Percentiles rank a stretch among this genome's conserved stretches.
These are phyloP conservation scores for Phymastichus coffea DNA, from an alignment of 1,140 invertebrate species.

Conservation along the genomic window DNA sequence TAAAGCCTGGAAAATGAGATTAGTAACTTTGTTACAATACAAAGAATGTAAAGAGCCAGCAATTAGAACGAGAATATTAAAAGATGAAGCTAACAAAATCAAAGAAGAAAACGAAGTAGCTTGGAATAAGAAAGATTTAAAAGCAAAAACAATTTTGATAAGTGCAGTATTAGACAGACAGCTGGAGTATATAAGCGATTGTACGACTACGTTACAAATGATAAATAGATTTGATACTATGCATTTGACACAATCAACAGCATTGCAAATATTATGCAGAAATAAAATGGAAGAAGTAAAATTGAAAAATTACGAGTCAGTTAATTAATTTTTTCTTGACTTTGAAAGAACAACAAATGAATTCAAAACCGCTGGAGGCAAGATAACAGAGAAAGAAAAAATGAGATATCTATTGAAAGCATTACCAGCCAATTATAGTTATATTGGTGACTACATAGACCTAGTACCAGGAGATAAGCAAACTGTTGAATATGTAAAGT, in stretches of 20 bases:
- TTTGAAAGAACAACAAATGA: too few species aligned
- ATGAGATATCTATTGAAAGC: neutral
- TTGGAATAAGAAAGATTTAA: too few species aligned
- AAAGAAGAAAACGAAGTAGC: too few species aligned
- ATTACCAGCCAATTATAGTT: neutral
- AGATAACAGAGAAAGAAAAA: neutral
- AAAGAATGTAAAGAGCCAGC: too few species aligned
- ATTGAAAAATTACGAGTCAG: neutral
- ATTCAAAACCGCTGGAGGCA: neutral
- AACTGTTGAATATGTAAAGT: neutral
- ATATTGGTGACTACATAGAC: too few species aligned
- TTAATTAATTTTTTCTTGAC: neutral
- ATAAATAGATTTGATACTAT: neutral
- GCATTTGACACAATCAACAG: neutral
- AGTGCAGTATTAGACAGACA: neutral
- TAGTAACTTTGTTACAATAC: too few species aligned
- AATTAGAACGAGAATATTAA: too few species aligned
- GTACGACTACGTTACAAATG: neutral
- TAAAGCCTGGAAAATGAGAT: too few species aligned
- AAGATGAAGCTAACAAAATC: too few species aligned
- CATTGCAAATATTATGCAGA: slow-evolving; percentile 3
- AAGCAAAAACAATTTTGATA: too few species aligned
- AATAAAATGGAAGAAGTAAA: too few species aligned
- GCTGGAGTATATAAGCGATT: neutral
- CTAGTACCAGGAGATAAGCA: neutral